Base-by-base conservation (phyloP, 2,888 invertebrate species). In the Drosophila quinaria region DNA sequence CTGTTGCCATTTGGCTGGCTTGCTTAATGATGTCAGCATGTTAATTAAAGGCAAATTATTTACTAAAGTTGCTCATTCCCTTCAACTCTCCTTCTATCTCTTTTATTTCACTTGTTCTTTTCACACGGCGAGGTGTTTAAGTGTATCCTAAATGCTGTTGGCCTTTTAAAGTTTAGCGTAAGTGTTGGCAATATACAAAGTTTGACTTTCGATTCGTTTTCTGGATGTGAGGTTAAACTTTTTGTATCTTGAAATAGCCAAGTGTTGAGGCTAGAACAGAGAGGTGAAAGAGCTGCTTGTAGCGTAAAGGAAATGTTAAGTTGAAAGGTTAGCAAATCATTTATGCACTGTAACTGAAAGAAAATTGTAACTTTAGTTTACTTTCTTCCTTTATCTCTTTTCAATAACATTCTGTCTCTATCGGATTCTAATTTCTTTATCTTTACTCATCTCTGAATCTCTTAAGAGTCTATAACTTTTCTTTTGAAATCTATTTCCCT, bases 1-100 rank as follows among this genome's bases (percentile, higher is more conserved):
- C 86, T 81, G 82, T 85, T 83, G 82, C 87, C 82, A 87, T 85
- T 80, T 73, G 50, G 58, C 69, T 49, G 42, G 62, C 66, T 50
- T 62, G 74, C 71, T 60, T 89, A 88, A 90, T 90, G 90, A 90
- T 89, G 90, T 89, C 90, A 89, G 81, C 81, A 89, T 88, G 90
- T 90, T 91, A 91, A 91, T 91, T 90, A 91, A 91, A 90, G 86
- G 86, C 90, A 90, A 91, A 90, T 91, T 91, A 90, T 91, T 91
- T 89, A 80, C 88, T 85, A 84, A 91, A 82, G 65, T 70, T 70
- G 10, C 13, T 10, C 19, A 10, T 55, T 33, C 11, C 15, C 19
- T 8, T 13, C 8, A 3, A 4, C 31, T 10, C 29, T 17, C 8
- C 29, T 2, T 37, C 50, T 17, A 13, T 25, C 25, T 8, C 17